Percentiles rank a stretch among this genome's conserved stretches.
These are phyloP conservation scores for Acleris cristana DNA, from an alignment of 2,888 invertebrate species.

Conservation along the genomic window DNA sequence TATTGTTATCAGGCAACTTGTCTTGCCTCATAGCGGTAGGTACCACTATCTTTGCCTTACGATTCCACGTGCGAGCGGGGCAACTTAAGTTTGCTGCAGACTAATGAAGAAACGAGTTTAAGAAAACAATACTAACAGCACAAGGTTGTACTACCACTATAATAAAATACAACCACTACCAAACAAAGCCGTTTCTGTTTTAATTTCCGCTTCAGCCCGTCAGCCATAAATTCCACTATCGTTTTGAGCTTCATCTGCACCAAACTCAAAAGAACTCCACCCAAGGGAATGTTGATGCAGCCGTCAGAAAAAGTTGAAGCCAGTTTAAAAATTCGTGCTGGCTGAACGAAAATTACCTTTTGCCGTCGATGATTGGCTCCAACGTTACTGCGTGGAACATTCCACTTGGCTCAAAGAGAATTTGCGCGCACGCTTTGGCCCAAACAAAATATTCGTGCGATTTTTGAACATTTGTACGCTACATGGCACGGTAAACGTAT, in stretches of 20 bases:
- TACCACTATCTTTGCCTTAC: too few species aligned
- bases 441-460: slow-evolving; percentile 29
- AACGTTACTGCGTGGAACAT: slow-evolving; percentile 31
- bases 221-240: not conserved
- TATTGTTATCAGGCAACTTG: too few species aligned
- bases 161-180: too few species aligned
- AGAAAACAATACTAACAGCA: too few species aligned
- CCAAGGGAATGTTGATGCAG: slow-evolving; percentile 18
- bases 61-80: too few species aligned
- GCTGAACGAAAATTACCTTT: slow-evolving; percentile 32
- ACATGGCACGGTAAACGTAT: slow-evolving; percentile 1
- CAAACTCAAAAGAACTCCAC: slow-evolving; percentile 3
- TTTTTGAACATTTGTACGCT: slow-evolving; percentile 16
- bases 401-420: slow-evolving; percentile 35
- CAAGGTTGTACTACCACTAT: too few species aligned
- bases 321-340: slow-evolving; percentile 24
- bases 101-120: too few species aligned
- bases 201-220: not conserved
- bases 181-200: too few species aligned
- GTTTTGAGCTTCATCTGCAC: not conserved
- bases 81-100: too few species aligned
- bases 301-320: slow-evolving; percentile 20
- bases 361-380: slow-evolving; percentile 27
- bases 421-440: slow-evolving; percentile 16
- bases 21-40: too few species aligned